Conservation (phyloP, 2,888 invertebrate species). For the Griposia aprilina region DNA sequence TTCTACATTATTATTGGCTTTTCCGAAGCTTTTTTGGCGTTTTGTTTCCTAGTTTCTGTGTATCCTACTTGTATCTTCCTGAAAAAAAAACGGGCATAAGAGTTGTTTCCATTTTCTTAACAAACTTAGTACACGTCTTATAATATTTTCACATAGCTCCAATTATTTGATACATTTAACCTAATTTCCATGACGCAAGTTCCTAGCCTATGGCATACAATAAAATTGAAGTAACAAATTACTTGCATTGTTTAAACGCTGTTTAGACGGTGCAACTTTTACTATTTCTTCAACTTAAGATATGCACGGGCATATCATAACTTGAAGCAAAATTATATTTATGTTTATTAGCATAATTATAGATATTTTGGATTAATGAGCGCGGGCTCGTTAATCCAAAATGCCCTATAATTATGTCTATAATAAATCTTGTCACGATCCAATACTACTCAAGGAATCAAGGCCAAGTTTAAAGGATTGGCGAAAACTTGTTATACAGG, state of each 20-base stretch:
- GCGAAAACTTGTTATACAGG: constrained; percentile 16
- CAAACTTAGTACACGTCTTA: neutral
- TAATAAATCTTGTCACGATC: too few relatives aligned
- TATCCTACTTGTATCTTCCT: too few relatives aligned
- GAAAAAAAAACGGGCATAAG: too few relatives aligned
- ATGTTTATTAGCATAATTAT: too few relatives aligned
- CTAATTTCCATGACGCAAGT: neutral
- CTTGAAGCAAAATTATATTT: too few relatives aligned
- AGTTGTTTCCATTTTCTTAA: neutral
- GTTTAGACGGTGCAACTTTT: neutral
- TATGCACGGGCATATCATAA: too few relatives aligned
- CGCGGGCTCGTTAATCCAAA: too few relatives aligned
- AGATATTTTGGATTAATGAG: too few relatives aligned
- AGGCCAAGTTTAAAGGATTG: constrained; percentile 23
- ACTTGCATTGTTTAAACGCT: too few relatives aligned
- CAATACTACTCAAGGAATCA: constrained; percentile 2
- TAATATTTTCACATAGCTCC: neutral
- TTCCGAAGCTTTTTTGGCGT: neutral
- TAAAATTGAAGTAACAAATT: neutral
- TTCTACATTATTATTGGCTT: neutral
- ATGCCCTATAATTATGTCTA: too few relatives aligned
- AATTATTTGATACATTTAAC: neutral
- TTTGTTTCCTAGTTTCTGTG: neutral
- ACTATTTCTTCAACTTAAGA: too few relatives aligned
- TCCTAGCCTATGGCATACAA: neutral